phyloP scores from a whole-genome alignment of 2,888 invertebrate species.

The Drosophila suboccidentalis region DNA sequence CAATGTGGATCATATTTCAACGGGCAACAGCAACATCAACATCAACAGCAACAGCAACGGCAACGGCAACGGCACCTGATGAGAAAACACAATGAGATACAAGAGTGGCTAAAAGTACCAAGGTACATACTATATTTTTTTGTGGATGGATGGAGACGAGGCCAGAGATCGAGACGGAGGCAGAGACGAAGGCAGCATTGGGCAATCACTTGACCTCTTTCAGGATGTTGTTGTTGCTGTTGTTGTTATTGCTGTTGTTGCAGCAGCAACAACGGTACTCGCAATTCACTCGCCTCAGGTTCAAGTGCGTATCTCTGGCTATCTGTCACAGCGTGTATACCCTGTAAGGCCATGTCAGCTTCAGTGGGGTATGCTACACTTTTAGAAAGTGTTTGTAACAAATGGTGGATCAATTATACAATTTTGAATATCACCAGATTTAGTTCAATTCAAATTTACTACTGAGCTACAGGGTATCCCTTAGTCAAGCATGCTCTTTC shows the following conservation, averaged over 20 bases:
- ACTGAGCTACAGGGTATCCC: no score
- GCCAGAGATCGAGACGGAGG: constrained; percentile 20
- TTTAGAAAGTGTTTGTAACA: background rate
- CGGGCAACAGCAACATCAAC: constrained; percentile 16
- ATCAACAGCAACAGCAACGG: constrained; percentile 37
- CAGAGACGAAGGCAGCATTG: constrained; percentile 52
- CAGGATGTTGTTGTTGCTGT: constrained; percentile 81
- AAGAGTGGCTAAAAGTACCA: constrained; percentile 26
- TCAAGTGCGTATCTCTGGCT: constrained; percentile 68
- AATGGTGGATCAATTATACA: no score
- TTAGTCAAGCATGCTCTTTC: no score
- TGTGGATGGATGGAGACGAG: constrained; percentile 5
- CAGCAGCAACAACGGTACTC: constrained; percentile 54
- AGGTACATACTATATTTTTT: no score
- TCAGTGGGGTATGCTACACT: background rate
- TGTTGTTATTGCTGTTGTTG: constrained; percentile 25
- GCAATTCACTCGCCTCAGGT: constrained; percentile 45
- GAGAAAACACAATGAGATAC: constrained; percentile 83
- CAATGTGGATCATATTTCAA: constrained; percentile 84
- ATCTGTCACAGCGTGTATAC: constrained; percentile 29
- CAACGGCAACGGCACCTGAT: constrained; percentile 80
- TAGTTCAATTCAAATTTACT: no score
- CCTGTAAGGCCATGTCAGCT: constrained; percentile 20
- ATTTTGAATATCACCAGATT: no score
- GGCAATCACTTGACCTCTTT: constrained; percentile 83